These are phyloP conservation scores for Hyaena hyaena DNA, from an alignment of 2,113 vertebrate genomes.

Conservation along the genomic window DNA sequence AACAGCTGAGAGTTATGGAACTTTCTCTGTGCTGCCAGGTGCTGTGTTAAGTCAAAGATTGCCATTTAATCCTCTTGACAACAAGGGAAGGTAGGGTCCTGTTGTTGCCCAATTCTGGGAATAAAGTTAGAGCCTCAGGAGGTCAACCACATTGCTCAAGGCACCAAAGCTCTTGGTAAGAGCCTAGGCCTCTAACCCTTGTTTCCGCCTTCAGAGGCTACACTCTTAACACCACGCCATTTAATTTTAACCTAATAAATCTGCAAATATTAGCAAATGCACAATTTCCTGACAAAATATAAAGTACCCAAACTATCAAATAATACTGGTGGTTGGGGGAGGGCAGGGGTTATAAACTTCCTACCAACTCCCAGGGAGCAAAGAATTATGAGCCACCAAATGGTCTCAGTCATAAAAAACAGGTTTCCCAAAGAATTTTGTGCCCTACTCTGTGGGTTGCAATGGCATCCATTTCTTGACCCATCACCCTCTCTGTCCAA, in stretches of 20 bases:
- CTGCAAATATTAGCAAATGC: not conserved
- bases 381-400: constrained; percentile 28
- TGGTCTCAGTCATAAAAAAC: not conserved
- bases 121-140: not conserved
- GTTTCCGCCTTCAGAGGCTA: not conserved
- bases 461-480: not conserved
- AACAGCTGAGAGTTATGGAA: constrained; percentile 46
- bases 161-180: not conserved
- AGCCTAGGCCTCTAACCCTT: not conserved
- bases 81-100: not conserved
- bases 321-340: not conserved
- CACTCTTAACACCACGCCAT: not conserved
- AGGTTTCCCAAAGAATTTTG: not conserved
- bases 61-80: not conserved
- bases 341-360: not conserved
- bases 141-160: not conserved
- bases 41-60: not conserved
- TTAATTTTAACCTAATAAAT: constrained; percentile 1
- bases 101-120: not conserved
- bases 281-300: not conserved
- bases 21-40: not conserved
- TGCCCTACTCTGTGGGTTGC: not conserved
- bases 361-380: not conserved
- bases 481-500: not conserved
- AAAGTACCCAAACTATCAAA: constrained; percentile 32